Evolutionary conservation across 2,797 vertebrate species (phyloP), one percentile per base, ranked within the genome.

Genomic region (Psittacula echo): DNA sequence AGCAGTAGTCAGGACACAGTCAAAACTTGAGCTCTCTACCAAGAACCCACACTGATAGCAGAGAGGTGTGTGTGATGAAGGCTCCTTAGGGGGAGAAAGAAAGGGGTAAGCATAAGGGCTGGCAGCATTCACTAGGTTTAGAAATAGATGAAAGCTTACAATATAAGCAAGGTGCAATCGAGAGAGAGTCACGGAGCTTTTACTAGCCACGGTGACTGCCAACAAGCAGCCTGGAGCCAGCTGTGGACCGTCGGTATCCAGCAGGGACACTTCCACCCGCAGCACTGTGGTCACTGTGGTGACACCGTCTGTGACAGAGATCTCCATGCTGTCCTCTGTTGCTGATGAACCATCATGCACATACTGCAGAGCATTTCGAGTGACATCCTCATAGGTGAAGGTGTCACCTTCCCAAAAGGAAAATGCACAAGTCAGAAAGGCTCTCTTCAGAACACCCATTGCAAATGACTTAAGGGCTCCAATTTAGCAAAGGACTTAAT

Each of bases 321-420:
- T 97, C 50, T 98, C 98, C 98, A 99, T 97, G 95, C 97, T 95
- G 97, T 99, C 99, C 24, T 99, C 98, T 39, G 93, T 96, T 9
- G 95, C 87, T 23, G 97, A 95, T 11, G 98, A 98, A 23, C 99
- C 99, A 1, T 98, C 97, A 1, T 99, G 99, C 7, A 98, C 95
- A n/a, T 99, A 99, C 56, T 98, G 98, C 68, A 99, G 97, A 6
- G 97, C 90, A 3, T 98, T 98, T 37, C 97, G 98, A 79, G 98
- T 98, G 83, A 99, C 50, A 30, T 99, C 99, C 54, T 98, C 98
- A 30, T 99, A 99, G 20, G 98, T 99, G 97, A 99, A 99, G 58
- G 97, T 96, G 96, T 99, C 99, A 1, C 99, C 99, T 99, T 98
- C 45, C 79, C 93, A 37, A 86, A 83, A 91, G 42, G 81, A 94